Evolutionary conservation across 2,888 invertebrate genomes (phyloP), one percentile per base, ranked within the genome.

Genomic region (Thecocarcelia acutangulata): DNA sequence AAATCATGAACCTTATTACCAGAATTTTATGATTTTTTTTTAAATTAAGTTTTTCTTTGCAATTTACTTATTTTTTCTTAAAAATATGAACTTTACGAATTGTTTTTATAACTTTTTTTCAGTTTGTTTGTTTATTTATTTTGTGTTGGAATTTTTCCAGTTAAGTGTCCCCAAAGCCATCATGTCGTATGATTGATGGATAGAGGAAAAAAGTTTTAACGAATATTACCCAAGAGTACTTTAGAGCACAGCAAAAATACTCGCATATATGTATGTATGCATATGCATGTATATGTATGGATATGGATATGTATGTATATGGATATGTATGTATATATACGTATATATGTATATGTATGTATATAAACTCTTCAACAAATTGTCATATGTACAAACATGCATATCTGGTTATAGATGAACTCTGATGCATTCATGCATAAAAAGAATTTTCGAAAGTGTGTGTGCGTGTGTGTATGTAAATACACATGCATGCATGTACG

Each of bases 171-270:
- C 75, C 75, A 68, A 68, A 52, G 66, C 17, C 75, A 68, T 68
- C 66, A 59, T 50, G 37, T 75, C 75, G 50, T 68, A 75, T 75
- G 75, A 68, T 75, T 75, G 75, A 75, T 75, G 66, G 59, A 28
- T 8, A 44, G 50, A 44, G 21, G 40, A 58, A 66, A 59, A 17
- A 15, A 37, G 0, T 50, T 52, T 17, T 50, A 50, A 50, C 11
- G 4, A n/a, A 24, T 61, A 48, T 37, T 42, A 42, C 42, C 24
- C 66, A 42, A 54, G 52, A 50, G 66, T 40, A n/a, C 15, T 40
- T n/a, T 9, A 40, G 15, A 13, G 54, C 52, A 28, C 17, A n/a
- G 13, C 48, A 42, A n/a, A n/a, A 4, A 11, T 4, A 11, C n/a
- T n/a, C n/a, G n/a, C 12, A 21, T 21, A 59, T 3, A 24, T 19